phyloP scores from a whole-genome alignment of 2,797 vertebrate species.

The Sandelia bainsii region DNA sequence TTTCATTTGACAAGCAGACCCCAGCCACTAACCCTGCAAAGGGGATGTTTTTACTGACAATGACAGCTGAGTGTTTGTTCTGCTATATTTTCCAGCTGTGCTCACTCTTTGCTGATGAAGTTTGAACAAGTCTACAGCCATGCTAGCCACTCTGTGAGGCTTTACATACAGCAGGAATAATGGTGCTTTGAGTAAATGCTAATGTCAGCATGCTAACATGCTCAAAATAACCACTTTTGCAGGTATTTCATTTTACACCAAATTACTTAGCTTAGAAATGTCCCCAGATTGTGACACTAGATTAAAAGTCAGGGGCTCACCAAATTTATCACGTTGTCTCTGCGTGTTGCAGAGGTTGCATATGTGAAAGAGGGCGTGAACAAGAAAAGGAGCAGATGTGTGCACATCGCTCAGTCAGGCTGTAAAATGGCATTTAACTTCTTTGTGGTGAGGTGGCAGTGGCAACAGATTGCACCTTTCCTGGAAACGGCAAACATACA shows the following conservation, averaged over 20 bases:
- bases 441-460: slow-evolving; percentile 61
- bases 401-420: slow-evolving; percentile 42
- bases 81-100: slow-evolving; percentile 44
- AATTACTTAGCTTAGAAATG: no score
- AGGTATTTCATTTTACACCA: no score
- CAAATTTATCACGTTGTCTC: neutral
- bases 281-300: no score
- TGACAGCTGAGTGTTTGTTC: slow-evolving; percentile 40
- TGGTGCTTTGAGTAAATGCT: neutral
- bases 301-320: no score
- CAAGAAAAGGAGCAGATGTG: slow-evolving; percentile 63
- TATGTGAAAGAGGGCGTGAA: slow-evolving; percentile 21
- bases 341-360: slow-evolving; percentile 26
- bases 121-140: slow-evolving; percentile 12
- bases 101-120: slow-evolving; percentile 6
- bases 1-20: slow-evolving; percentile 28
- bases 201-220: neutral
- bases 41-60: slow-evolving; percentile 29
- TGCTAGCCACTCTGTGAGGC: neutral
- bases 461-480: slow-evolving; percentile 70
- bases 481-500: slow-evolving; percentile 73
- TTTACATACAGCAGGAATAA: neutral
- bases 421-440: slow-evolving; percentile 73
- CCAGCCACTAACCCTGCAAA: slow-evolving; percentile 7
- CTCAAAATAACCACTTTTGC: no score